Evolutionary conservation across 1,140 invertebrate genomes (phyloP), one percentile per base, ranked within the genome.

Genomic region (Tigriopus japonicus): DNA sequence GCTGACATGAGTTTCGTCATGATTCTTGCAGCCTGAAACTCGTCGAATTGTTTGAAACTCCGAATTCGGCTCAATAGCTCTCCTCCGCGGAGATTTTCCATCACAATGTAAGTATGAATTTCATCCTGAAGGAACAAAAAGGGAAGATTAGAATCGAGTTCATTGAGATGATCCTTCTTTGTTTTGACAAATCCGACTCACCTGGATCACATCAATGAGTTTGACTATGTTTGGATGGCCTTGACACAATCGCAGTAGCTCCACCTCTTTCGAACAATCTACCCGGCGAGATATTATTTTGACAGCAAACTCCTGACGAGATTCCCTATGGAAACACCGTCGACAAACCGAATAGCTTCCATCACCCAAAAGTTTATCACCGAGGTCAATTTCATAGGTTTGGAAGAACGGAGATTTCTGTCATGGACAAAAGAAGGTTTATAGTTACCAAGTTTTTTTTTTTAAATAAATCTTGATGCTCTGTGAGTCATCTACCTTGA

Each of bases 341-440:
- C 86, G 79, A 68, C 88, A 92, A 0, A 94, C 80, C 1, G 87
- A 89, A 71, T 85, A 94, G 51, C 86, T 86, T 0, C 91, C 90
- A 69, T 90, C 86, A 0, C 90, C 90, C 0, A 94, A 71, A 12
- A 85, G 75, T 5, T 78, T 76, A 62, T 79, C 75, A 64, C 79
- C 73, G 60, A 81, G 64, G 71, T 83, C 76, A 64, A 94, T 70
- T 6, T 85, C 80, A 73, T 92, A 94, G 12, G 81, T 76, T 67
- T 87, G 77, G 71, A 92, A 92, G 72, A 94, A 95, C 12, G 79
- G 74, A 0, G 86, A 91, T 66, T 85, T 82, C 76, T 87, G 76
- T n/a, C n/a, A n/a, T 35, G 28, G 41, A 79, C 71, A 62, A 43
- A 19, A 60, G 64, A 64, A 64, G 63, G 66, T 10, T 43, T 45